Base-by-base conservation (phyloP, 1,140 invertebrate genomes). In the Drosophila repleta region DNA sequence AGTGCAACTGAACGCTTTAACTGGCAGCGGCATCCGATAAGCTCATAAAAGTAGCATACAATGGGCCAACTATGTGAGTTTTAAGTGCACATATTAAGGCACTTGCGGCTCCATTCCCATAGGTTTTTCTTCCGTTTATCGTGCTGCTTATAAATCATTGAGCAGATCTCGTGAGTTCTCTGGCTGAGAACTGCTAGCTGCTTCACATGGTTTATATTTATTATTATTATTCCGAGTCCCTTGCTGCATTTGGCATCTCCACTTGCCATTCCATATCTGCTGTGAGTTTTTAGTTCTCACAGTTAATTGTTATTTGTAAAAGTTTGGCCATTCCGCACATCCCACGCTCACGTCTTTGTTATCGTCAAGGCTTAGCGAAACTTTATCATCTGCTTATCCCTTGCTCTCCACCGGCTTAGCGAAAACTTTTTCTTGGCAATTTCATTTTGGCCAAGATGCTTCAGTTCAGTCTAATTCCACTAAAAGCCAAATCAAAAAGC, bases 281-380 rank as follows among this genome's bases (percentile, higher is more conserved):
- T 64, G 57, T n/a, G 52, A 45, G 60, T 73, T 46, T 48, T 51
- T 53, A 35, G 51, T 24, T 64, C 56, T 52, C 45, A 52, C 61
- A 39, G 70, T 83, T 85, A 85, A 85, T 85, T 85, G 81, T 78
- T 87, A 81, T 79, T 71, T 68, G 77, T 11, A 55, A 55, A 85
- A 84, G 55, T 84, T 83, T 21, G 43, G 37, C 56, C 39, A 24
- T 68, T 49, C 45, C 29, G 29, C 0, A 29, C 29, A 29, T 29
- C 29, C 29, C 52, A 35, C 63, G 32, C 24, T 4, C 26, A 45
- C n/a, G 15, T 35, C 46, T 41, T 45, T 46, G 17, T 15, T 41
- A 18, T 11, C 45, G 43, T 8, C 20, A 26, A 18, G 17, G 60
- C 45, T 67, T 43, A 29, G 41, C 18, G 49, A 61, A 84, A 62